These are phyloP conservation scores for Bufotes viridis DNA, from an alignment of 2,797 vertebrate species.

Conservation along the genomic window DNA sequence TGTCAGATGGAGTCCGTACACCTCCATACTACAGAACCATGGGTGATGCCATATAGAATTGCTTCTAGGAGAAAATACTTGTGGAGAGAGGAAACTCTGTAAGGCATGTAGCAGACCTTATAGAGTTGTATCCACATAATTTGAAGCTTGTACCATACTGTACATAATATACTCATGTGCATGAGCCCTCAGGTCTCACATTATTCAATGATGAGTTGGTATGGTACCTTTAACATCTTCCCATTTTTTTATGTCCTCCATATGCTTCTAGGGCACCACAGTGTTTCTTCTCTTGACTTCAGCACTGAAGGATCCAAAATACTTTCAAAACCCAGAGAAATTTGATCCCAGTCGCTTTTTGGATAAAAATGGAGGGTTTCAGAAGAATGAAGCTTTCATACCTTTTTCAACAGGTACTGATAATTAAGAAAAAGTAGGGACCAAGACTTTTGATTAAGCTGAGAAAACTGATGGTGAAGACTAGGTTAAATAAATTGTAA, in stretches of 20 bases:
- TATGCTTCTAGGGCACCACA: neutral
- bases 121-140: neutral
- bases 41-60: too few species aligned
- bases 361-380: neutral
- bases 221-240: neutral
- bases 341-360: slow-evolving; percentile 35
- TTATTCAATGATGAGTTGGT: neutral
- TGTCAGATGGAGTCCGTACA: too few species aligned
- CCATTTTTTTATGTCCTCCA: neutral
- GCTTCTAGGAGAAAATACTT: too few species aligned
- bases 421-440: neutral
- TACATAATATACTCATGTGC: neutral
- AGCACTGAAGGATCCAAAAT: slow-evolving; percentile 18
- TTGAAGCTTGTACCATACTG: neutral
- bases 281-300: slow-evolving; percentile 23
- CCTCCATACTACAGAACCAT: too few species aligned
- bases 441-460: neutral
- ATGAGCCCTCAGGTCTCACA: neutral
- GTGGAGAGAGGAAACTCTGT: neutral
- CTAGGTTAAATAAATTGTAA: neutral
- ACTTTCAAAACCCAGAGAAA: slow-evolving; percentile 15
- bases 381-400: slow-evolving; percentile 18
- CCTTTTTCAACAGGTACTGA: slow-evolving; percentile 45
- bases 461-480: neutral
- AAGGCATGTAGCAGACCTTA: neutral